Conservation (phyloP, 2,888 invertebrate genomes). For the Marronus borbonicus region DNA sequence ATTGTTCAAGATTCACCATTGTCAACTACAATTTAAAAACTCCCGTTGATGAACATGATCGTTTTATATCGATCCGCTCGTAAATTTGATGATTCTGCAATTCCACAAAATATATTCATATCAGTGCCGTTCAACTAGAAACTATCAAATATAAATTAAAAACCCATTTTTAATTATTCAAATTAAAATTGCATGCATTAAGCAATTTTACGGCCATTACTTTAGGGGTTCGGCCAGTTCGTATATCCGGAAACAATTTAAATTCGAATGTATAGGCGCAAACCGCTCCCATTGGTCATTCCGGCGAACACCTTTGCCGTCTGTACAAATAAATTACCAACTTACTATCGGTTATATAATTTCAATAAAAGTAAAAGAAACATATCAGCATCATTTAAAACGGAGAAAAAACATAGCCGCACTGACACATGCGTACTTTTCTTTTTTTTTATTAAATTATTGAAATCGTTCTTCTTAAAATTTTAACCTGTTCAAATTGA, state of each 20-base stretch:
- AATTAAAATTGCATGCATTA: conserved; percentile 40
- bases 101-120: no score
- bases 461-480: conserved; percentile 38
- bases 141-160: no score
- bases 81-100: no score
- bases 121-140: no score
- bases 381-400: conserved; percentile 33
- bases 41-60: no score
- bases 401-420: conserved; percentile 1
- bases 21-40: no score
- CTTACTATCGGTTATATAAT: conserved; percentile 51
- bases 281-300: conserved; percentile 45
- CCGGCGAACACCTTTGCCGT: conserved; percentile 51
- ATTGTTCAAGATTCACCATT: no score
- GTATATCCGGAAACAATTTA: conserved; percentile 52
- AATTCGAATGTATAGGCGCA: conserved; percentile 46
- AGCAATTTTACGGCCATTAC: conserved; percentile 40
- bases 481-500: conserved; percentile 38
- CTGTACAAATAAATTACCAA: conserved; percentile 52
- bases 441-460: conserved; percentile 44
- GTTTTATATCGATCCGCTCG: no score
- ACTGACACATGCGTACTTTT: neutral
- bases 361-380: conserved; percentile 46
- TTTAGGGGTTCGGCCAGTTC: conserved; percentile 26
- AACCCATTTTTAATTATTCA: neutral